Percentiles rank a stretch among this genome's conserved stretches.
Evolutionary conservation across 2,888 invertebrate genomes (phyloP).

Genomic region (Periphyllus acericola): DNA sequence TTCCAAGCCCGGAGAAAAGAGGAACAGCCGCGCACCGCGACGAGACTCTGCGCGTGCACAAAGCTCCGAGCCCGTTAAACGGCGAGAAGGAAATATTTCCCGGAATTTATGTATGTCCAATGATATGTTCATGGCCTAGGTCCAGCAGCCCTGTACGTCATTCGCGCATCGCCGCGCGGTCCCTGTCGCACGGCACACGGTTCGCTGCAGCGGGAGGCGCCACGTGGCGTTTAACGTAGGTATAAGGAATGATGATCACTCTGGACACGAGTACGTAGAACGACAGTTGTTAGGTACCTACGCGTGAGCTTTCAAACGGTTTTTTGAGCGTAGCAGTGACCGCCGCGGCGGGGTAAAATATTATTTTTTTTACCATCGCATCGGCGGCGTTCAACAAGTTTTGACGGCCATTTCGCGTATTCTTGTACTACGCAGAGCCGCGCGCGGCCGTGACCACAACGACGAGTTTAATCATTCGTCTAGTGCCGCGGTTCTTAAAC

Average conservation of each 20-base stretch:
- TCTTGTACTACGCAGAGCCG: too few relatives aligned
- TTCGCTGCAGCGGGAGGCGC: neutral
- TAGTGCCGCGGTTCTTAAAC: too few relatives aligned
- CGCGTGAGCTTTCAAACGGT: too few relatives aligned
- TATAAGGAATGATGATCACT: neutral
- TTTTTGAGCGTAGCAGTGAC: too few relatives aligned
- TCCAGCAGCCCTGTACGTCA: conserved; percentile 24
- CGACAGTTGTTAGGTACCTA: too few relatives aligned
- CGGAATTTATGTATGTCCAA: too few relatives aligned
- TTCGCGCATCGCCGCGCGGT: conserved; percentile 24
- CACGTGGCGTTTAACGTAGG: neutral
- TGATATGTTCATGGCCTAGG: conserved; percentile 2
- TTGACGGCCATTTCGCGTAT: neutral
- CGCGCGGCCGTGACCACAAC: too few relatives aligned
- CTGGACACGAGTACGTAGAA: too few relatives aligned
- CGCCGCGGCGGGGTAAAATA: neutral
- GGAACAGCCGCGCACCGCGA: neutral
- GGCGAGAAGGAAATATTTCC: conserved; percentile 16
- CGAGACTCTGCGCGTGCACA: neutral
- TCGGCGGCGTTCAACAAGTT: neutral
- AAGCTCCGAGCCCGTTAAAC: conserved; percentile 1
- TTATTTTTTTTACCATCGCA: neutral
- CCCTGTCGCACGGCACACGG: neutral
- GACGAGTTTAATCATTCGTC: too few relatives aligned
- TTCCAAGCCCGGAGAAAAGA: neutral